Conservation (phyloP, 1,140 invertebrate species). For the Coptotermes formosanus region DNA sequence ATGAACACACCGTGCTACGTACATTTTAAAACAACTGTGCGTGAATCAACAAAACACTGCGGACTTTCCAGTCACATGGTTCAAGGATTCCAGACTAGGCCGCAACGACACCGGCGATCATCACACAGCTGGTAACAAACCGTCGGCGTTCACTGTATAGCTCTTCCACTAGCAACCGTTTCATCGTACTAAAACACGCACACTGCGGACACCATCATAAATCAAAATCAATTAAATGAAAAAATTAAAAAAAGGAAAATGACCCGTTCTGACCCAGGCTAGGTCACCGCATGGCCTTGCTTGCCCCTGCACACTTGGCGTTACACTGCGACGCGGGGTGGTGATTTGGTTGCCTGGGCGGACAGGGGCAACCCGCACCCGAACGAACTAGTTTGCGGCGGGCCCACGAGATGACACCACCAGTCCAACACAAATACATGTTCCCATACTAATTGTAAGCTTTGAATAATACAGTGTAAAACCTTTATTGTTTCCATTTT, state of each 20-base stretch:
- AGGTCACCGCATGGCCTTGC: slow-evolving; percentile 6
- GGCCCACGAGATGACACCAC: background rate
- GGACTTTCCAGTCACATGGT: slow-evolving; percentile 13
- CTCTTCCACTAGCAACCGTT: background rate
- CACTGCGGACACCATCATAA: background rate
- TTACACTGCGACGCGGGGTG: background rate
- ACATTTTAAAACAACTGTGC: background rate
- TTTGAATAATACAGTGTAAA: no score
- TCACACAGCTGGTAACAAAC: background rate
- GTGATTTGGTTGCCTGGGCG: background rate
- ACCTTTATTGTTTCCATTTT: no score
- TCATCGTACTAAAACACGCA: background rate
- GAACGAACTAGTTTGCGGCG: slow-evolving; percentile 7
- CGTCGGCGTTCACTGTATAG: background rate
- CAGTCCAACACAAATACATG: background rate
- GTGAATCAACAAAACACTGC: background rate
- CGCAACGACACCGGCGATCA: background rate
- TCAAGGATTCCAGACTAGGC: background rate
- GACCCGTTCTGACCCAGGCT: background rate
- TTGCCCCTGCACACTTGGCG: slow-evolving; percentile 6
- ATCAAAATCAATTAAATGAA: background rate
- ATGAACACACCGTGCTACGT: background rate
- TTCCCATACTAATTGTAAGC: no score
- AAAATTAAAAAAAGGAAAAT: background rate
- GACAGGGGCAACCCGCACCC: background rate